Evolutionary conservation across 2,113 vertebrate genomes (phyloP).

Genomic region (Notarius lentiginosus): DNA sequence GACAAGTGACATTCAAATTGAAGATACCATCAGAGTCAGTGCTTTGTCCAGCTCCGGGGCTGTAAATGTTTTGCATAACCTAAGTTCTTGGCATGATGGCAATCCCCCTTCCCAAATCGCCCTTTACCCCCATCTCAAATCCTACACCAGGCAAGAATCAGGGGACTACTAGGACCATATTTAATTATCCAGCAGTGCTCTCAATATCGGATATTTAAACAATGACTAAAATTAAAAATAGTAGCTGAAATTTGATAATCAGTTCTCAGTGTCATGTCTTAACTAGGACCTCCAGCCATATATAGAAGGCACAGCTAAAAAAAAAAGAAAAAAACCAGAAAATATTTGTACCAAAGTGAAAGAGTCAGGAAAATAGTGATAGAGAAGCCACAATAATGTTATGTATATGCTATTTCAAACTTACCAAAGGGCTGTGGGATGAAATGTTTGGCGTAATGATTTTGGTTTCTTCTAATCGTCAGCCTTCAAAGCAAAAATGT

Average conservation of each 20-base stretch:
- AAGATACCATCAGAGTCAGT: slow-evolving; percentile 4
- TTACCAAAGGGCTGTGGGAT: slow-evolving; percentile 2
- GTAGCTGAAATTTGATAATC: slow-evolving; percentile 45
- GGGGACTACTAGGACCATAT: slow-evolving; percentile 28
- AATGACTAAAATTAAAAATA: slow-evolving; percentile 45
- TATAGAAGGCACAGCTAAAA: not conserved
- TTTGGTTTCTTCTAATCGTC: slow-evolving; percentile 27
- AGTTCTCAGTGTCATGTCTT: slow-evolving; percentile 31
- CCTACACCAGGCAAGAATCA: slow-evolving; percentile 39
- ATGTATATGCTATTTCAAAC: slow-evolving; percentile 14
- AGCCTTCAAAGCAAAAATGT: slow-evolving; percentile 37
- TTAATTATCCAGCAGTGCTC: slow-evolving; percentile 40
- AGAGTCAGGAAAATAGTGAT: not conserved
- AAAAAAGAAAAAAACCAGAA: not conserved
- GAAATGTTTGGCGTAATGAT: slow-evolving; percentile 26
- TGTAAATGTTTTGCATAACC: slow-evolving; percentile 42
- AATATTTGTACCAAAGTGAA: not conserved
- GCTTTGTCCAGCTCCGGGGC: not conserved
- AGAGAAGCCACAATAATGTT: slow-evolving; percentile 6
- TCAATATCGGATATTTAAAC: slow-evolving; percentile 39
- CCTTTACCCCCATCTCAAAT: not conserved
- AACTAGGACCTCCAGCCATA: slow-evolving; percentile 28
- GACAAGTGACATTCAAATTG: slow-evolving; percentile 16
- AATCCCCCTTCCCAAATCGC: slow-evolving; percentile 9
- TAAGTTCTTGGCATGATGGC: slow-evolving; percentile 41